Percentiles rank a stretch among this genome's conserved stretches.
These are phyloP conservation scores for Forficula auricularia DNA, from an alignment of 1,140 invertebrate species.

Conservation along the genomic window DNA sequence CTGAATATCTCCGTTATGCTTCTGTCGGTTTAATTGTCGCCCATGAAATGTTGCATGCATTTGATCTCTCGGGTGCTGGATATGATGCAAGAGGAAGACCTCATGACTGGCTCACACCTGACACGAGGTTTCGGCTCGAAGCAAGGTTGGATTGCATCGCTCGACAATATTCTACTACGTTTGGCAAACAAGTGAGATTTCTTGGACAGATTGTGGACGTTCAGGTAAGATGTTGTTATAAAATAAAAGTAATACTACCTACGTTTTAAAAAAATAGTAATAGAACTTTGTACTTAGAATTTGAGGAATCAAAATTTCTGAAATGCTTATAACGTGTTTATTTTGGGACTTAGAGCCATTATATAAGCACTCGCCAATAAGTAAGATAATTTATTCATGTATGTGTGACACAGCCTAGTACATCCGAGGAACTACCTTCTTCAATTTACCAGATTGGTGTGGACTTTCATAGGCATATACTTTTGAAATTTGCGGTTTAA, in stretches of 20 bases:
- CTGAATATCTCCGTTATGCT: slow-evolving; percentile 28
- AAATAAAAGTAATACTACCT: neutral
- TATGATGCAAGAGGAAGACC: slow-evolving; percentile 14
- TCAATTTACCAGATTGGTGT: too few species aligned
- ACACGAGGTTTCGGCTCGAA: slow-evolving; percentile 34
- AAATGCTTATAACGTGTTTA: too few species aligned
- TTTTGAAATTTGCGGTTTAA: too few species aligned
- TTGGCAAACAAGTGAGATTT: slow-evolving; percentile 28
- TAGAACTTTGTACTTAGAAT: too few species aligned
- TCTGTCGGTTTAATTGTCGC: slow-evolving; percentile 32
- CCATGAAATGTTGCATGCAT: slow-evolving; percentile 34
- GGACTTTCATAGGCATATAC: too few species aligned
- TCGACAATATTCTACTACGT: slow-evolving; percentile 33
- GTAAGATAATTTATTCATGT: too few species aligned
- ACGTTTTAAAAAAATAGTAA: neutral
- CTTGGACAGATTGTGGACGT: slow-evolving; percentile 28
- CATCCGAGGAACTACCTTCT: too few species aligned
- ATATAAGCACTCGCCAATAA: too few species aligned
- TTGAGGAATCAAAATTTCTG: too few species aligned
- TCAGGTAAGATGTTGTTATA: slow-evolving; percentile 22
- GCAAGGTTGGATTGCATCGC: slow-evolving; percentile 39
- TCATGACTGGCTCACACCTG: slow-evolving; percentile 37
- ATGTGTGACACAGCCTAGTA: too few species aligned
- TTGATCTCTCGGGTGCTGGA: slow-evolving; percentile 27
- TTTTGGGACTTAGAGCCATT: too few species aligned